Evolutionary conservation across 1,140 invertebrate genomes (phyloP), one percentile per base, ranked within the genome.

Genomic region (Drosophila triauraria): DNA sequence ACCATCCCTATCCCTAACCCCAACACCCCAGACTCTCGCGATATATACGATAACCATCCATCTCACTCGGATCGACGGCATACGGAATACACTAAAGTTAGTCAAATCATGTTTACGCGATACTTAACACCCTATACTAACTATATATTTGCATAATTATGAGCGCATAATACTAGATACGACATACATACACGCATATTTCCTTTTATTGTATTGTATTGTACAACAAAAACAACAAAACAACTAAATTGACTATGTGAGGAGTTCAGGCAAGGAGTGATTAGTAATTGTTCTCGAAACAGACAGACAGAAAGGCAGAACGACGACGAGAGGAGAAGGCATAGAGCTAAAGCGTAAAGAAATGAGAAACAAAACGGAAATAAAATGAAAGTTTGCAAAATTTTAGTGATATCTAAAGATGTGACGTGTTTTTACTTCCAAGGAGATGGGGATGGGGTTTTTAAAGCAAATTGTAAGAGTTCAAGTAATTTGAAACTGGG

Each of bases 381-480:
- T 81, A 84, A 75, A 84, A 80, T 64, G 65, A 79, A 51, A 65
- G 60, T 59, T 82, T 84, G 81, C 71, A 63, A 80, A 63, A 86
- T 79, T 86, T 78, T 82, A 82, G 69, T 82, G 79, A 85, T 79
- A 80, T 84, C 58, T 38, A 68, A 65, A 65, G 30, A 50, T n/a
- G 6, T 23, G 9, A 30, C 32, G 32, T 30, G 25, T 46, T 30
- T 54, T 54, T 15, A 13, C 10, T 35, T 10, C 10, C 10, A 2
- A 5, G 27, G 27, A 6, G 1, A 1, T 20, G 20, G 27, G 27
- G 5, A 1, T 6, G 27, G 27, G 27, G 25, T 25, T 25, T 25
- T 25, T 25, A 25, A 25, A 25, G 25, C 25, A 25, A 25, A 25
- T 25, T 25, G 2, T 25, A 25, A 25, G 20, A 2, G 23, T 57